phyloP scores from a whole-genome alignment of 2,888 invertebrate genomes.

The Cephus pygmeus region DNA sequence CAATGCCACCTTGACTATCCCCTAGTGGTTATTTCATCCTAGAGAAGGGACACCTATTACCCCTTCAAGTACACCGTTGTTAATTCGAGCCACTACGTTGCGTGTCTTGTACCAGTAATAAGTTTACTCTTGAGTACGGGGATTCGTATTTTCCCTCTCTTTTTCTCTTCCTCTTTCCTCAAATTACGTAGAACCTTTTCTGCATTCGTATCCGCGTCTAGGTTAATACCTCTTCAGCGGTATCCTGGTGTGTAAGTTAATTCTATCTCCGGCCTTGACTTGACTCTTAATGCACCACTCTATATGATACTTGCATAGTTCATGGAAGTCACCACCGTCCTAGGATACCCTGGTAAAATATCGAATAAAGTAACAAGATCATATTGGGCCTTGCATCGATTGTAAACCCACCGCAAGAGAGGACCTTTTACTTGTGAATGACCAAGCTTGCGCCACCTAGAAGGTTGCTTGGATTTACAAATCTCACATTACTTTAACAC shows the following conservation, averaged over 20 bases:
- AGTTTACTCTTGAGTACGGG: neutral
- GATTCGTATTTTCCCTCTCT: neutral
- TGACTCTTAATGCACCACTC: neutral
- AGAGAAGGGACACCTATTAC: neutral
- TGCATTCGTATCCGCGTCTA: neutral
- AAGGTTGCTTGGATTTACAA: neutral
- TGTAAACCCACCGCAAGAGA: neutral
- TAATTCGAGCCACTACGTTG: slow-evolving; percentile 12
- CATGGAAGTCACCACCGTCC: neutral
- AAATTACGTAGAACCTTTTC: neutral
- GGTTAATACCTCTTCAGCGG: neutral
- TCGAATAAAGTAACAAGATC: neutral
- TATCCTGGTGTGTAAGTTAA: neutral
- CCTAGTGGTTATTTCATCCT: neutral
- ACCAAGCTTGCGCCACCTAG: neutral
- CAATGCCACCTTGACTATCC: neutral
- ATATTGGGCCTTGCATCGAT: neutral
- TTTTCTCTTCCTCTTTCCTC: neutral
- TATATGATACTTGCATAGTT: neutral
- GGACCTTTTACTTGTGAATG: neutral
- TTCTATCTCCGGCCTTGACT: neutral
- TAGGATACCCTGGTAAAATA: neutral
- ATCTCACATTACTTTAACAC: neutral
- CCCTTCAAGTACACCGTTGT: neutral
- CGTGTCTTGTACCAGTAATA: slow-evolving; percentile 10